Evolutionary conservation across 2,888 invertebrate species (phyloP), one percentile per base, ranked within the genome.

Genomic region (Eurytoma californica): DNA sequence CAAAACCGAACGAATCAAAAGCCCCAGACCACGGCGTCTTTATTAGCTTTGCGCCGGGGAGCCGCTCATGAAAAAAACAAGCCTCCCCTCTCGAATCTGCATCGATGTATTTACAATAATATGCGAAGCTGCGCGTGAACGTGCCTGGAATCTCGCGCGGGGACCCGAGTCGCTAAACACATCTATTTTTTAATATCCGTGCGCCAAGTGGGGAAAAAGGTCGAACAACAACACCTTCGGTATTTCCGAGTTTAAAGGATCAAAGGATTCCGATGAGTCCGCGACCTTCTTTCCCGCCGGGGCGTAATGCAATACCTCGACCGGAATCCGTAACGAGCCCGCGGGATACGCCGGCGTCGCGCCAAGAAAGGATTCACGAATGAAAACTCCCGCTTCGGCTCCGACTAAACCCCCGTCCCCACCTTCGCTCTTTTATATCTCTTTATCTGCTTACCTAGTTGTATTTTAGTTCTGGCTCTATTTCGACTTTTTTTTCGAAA

Each of bases 131-230:
- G 24, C 39, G 55, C n/a, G 49, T 20, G 51, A 73, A 73, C 79
- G 75, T 80, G 75, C 61, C 47, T 5, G 24, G 79, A 63, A 79
- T 79, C 47, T 49, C 16, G 9, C n/a, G 39, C 30, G 18, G 4
- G 4, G 7, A 18, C 24, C 13, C 9, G n/a, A 9, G 13, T 24
- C 14, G 51, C 65, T 60, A 67, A 77, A 77, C 66, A 49, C 69
- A 79, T 79, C 79, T 57, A 74, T 79, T 79, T 79, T 79, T 79
- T 79, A 79, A 79, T 79, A 79, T 79, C 75, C 79, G 70, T 53
- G 39, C 39, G 9, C 7, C 18, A 70, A 70, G 70, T 58, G 78
- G 49, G 55, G 39, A 61, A 65, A 65, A 69, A 51, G 73, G 58
- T n/a, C 76, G 51, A n/a, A 12, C 58, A 53, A 28, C 28, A 9